Evolutionary conservation across 2,113 vertebrate species (phyloP), one percentile per base, ranked within the genome.

Genomic region (Lepus americanus): DNA sequence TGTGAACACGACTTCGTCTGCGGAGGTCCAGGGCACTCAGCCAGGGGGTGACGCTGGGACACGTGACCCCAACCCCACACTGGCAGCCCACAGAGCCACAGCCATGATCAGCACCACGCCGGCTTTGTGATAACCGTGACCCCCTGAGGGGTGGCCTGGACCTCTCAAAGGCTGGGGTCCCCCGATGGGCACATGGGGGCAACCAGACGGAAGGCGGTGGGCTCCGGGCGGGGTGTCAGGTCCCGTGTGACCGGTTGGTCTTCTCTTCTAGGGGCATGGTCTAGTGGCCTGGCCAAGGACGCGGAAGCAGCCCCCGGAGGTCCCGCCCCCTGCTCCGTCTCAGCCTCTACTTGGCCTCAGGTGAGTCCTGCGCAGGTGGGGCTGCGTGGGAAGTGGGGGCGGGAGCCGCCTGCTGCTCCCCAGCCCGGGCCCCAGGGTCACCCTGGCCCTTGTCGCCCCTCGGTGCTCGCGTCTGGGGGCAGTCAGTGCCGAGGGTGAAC

Each of bases 181-280:
- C 64, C 10, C 31, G 1, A 0, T n/a, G 3, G 63, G 69, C 16
- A 9, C 8, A 4, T 1, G 0, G 74, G 44, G 44, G 79, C 11
- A 1, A 8, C 25, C 3, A 4, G 70, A n/a, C 14, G 63, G 80
- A 49, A 6, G 17, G 25, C 10, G 17, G 6, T 0, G 27, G 36
- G 51, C 39, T 64, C 9, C 0, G 27, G 63, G 83, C 69, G 22
- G 6, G 29, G 10, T 36, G 16, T 20, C 39, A 2, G 0, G 0
- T 19, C 17, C 8, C 1, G 0, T 0, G 0, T 93, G 76, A 95
- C 92, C 13, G 5, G 3, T 33, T 0, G 19, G 31, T 55, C n/a
- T n/a, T 97, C 63, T 85, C 78, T 96, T 95, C 44, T 70, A 96
- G 96, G 93, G 97, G 95, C 85, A 90, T 97, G 96, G 94, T 96